A percentile compares a stretch with the other conserved stretches of the same genome.
These are phyloP conservation scores for Cassiopea andromeda DNA, from an alignment of 30 jellyfish, hydroid and myxozoan species.

Conservation along the genomic window DNA sequence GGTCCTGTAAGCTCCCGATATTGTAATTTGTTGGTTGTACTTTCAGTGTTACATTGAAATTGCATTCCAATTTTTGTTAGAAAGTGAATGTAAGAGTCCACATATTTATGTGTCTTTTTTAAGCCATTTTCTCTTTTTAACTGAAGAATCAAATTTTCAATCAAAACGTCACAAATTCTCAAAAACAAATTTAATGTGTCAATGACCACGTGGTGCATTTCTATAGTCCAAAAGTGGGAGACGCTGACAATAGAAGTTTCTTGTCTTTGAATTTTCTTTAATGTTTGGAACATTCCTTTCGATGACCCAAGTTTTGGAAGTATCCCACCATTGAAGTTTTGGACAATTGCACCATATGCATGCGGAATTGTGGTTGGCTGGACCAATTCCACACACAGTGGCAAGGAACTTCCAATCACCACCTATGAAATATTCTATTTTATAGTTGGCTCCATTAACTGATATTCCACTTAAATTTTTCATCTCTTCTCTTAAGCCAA, in stretches of 20 bases:
- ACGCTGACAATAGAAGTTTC: not conserved
- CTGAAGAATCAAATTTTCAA: not conserved
- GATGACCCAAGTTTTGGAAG: not conserved
- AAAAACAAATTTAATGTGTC: not conserved
- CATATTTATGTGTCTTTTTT: too few relatives aligned
- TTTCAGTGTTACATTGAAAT: too few relatives aligned
- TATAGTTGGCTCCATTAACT: conserved; percentile 5
- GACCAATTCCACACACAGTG: conserved; percentile 31
- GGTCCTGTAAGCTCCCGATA: too few relatives aligned
- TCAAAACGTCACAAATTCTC: not conserved
- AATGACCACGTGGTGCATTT: not conserved
- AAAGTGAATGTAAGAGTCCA: too few relatives aligned
- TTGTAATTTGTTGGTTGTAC: too few relatives aligned
- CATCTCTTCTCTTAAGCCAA: conserved; percentile 26
- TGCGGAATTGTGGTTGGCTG: conserved; percentile 56
- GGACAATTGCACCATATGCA: conserved; percentile 51
- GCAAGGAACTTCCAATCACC: too few relatives aligned
- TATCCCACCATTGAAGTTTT: not conserved
- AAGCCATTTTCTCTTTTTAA: not conserved
- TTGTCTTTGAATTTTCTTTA: not conserved
- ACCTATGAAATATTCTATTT: conserved; percentile 4
- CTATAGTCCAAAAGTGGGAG: not conserved
- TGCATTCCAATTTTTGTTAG: too few relatives aligned
- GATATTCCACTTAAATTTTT: not conserved
- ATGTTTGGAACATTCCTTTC: not conserved